Base-by-base conservation (phyloP, 2,888 invertebrate species). In the Lochmaea capreae region DNA sequence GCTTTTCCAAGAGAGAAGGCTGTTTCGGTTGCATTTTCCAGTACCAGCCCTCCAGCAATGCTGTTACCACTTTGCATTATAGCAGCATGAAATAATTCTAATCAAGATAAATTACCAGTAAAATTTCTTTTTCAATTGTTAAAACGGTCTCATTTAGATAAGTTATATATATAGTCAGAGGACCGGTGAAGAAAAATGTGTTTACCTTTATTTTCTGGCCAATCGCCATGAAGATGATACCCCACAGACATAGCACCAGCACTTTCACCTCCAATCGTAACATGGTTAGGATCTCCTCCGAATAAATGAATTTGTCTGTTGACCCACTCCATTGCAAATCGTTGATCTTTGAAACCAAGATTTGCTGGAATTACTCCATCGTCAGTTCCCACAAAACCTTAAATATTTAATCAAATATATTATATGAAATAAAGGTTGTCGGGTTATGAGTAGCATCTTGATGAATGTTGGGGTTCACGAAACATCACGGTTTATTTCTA, bases 331-430 rank as follows among this genome's bases (percentile, higher is more conserved):
- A 94, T 84, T 0, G 93, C 93, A 77, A 92, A 88, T 39, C 88
- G 88, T 86, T 94, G 94, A 88, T 94, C 94, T 82, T 93, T 94
- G 43, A 94, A 83, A 0, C 94, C 94, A 80, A 90, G 90, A 84
- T 94, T 94, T 5, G 92, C 92, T 0, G 94, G 91, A 0, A 92
- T 88, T 0, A 89, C 83, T 0, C 89, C 89, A 79, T 94, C 93
- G 16, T 91, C 93, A 0, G 93, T 93, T 81, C 92, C 93, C 0
- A 94, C 87, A 84, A 95, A 94, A 12, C 72, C 72, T 72, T 49
- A 57, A 18, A 61, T 14, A 14, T 6, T 46, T 46, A 0, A 33
- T 33, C 33, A 33, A 33, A 33, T 33, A 33, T 8, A 33, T 33
- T 39, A 39, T 39, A 39, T 39, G 33, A 8, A 39, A 39, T 39